Evolutionary conservation across 35 echinoderm and acorn worm species (phyloP).

Genomic region (Apostichopus japonicus): DNA sequence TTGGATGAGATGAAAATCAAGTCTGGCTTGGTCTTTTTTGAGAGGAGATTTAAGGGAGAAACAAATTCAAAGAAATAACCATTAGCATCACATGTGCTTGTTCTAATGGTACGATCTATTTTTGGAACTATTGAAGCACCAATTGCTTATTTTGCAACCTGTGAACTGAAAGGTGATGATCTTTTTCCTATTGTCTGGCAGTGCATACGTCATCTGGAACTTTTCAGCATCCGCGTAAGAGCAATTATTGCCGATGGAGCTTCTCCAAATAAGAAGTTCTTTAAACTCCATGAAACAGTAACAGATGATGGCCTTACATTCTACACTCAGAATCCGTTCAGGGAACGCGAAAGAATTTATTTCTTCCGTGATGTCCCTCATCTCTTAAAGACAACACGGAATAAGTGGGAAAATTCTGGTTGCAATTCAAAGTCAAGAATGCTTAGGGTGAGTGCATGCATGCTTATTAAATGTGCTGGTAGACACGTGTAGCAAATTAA

Average conservation of each 20-base stretch:
- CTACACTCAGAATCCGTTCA: background rate
- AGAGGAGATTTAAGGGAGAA: background rate
- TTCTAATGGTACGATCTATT: constrained; percentile 45
- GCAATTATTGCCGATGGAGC: constrained; percentile 22
- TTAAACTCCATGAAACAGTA: background rate
- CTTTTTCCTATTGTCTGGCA: no score
- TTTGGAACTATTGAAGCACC: background rate
- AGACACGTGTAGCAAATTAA: background rate
- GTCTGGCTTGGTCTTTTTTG: constrained; percentile 31
- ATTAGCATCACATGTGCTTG: constrained; percentile 18
- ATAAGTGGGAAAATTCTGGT: background rate
- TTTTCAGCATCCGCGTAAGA: background rate
- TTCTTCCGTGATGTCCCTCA: constrained; percentile 46
- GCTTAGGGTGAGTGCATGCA: constrained; percentile 8
- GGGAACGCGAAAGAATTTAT: background rate
- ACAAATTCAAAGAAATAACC: background rate
- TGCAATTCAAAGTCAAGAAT: constrained; percentile 34
- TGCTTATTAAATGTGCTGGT: background rate
- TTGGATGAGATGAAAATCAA: constrained; percentile 67
- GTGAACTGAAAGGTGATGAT: no score
- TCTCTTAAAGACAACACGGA: constrained; percentile 44
- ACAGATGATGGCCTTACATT: background rate
- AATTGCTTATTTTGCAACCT: background rate
- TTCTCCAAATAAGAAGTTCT: constrained; percentile 30
- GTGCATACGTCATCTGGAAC: background rate